Base-by-base conservation (phyloP, 2,113 vertebrate genomes). In the Tachycineta bicolor region DNA sequence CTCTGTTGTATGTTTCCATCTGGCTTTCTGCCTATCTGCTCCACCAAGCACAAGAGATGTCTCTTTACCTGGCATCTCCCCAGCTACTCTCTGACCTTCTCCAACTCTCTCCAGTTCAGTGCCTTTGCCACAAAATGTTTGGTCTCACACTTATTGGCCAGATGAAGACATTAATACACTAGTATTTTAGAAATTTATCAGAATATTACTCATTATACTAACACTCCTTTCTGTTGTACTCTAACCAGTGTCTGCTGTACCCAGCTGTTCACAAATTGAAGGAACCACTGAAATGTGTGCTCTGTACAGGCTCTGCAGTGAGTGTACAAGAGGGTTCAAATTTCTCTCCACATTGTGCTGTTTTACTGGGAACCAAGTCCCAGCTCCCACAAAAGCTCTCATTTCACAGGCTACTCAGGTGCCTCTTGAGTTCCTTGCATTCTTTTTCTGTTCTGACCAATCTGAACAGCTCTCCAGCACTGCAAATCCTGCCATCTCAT, bases 331-430 rank as follows among this genome's bases (percentile, higher is more conserved):
- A 84, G 33, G 24, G 10, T 26, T 86, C 37, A 39, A 86, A 52
- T 83, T 74, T 80, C 63, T 88, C 34, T 50, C 43, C 19, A 25
- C 39, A 17, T 20, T 49, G n/a, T 83, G 67, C 53, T 67, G 19
- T 55, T 89, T 92, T 68, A 53, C 47, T 52, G 39, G 13, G 17
- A 94, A 88, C 23, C 29, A 67, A 41, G 26, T 59, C 29, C 59
- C 73, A 77, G 41, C 64, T 94, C 47, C 67, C 68, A 83, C 60
- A 86, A 9, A 16, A 80, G 19, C 55, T 74, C 43, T 90, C 14
- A 74, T 59, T 93, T 86, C 94, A 93, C 47, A 93, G 60, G 71
- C 80, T 83, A 34, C 76, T 88, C 74, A 53, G 71, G 49, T 71
- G 15, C 34, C n/a, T 64, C 65, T 89, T 11, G 1, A 88, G 34